Percentiles rank a stretch among this genome's conserved stretches.
These are phyloP conservation scores for Furcula furcula DNA, from an alignment of 2,888 invertebrate genomes.

Conservation along the genomic window DNA sequence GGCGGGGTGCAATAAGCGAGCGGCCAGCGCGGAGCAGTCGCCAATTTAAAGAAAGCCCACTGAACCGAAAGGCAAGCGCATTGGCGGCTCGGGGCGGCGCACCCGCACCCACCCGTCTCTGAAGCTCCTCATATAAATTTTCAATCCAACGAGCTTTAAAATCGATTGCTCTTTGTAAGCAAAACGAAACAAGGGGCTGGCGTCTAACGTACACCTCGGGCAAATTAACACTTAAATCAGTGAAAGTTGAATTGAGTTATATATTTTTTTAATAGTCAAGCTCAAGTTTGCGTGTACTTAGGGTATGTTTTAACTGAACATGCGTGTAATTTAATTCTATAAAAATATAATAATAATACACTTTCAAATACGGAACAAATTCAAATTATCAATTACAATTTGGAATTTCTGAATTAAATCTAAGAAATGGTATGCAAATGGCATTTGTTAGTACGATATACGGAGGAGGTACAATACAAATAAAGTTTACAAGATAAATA, in stretches of 20 bases:
- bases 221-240: conserved; percentile 60
- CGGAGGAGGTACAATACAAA: too few relatives aligned
- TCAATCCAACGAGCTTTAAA: conserved; percentile 81
- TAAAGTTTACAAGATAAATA: too few relatives aligned
- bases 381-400: too few relatives aligned
- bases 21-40: conserved; percentile 76
- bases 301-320: conserved; percentile 17
- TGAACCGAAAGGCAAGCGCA: conserved; percentile 83
- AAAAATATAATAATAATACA: too few relatives aligned
- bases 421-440: too few relatives aligned
- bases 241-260: conserved; percentile 36
- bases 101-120: conserved; percentile 59
- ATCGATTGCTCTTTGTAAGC: conserved; percentile 80
- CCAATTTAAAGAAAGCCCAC: conserved; percentile 83
- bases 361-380: too few relatives aligned
- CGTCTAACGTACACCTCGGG: conserved; percentile 46
- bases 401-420: too few relatives aligned
- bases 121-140: conserved; percentile 80
- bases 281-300: conserved; percentile 22
- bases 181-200: conserved; percentile 61
- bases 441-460: too few relatives aligned
- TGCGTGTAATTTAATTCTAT: too few relatives aligned
- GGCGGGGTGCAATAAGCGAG: conserved; percentile 78
- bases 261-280: conserved; percentile 24
- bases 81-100: conserved; percentile 75